Base-by-base conservation (phyloP, 92 coral and sea anemone species). In the Epizoanthus illoricatus region DNA sequence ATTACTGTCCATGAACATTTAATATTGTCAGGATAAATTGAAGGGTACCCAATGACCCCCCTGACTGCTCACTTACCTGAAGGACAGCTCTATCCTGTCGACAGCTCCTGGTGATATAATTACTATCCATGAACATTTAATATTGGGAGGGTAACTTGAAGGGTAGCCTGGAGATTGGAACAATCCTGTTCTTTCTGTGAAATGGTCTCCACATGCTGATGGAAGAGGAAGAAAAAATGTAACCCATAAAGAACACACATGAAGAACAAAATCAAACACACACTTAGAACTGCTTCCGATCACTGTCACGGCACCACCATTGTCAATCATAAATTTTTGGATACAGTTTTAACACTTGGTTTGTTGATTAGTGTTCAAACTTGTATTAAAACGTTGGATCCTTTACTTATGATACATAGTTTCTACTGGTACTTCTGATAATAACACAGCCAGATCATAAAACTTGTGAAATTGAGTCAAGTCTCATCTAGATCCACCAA, bases 141-240 rank as follows among this genome's bases (percentile, higher is more conserved):
- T 75, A 64, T 83, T 39, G 20, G 85, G 60, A 17, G 93, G 87
- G 74, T 92, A 92, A 4, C 75, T 41, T 5, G 59, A 69, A 7
- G 97, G 97, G 41, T 92, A 82, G 69, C 62, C 65, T 54, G 97
- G 97, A 28, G 97, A 90, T 71, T 81, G 70, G 42, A 92, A 75
- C 8, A 88, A 63, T 24, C 97, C 97, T 76, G 91, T 76, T 17
- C 75, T 42, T 13, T 85, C 71, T 5, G 71, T 83, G 63, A 36
- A 73, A 42, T 69, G 87, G 41, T 42, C 28, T 7, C 87, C 87
- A 74, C 97, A 92, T 18, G 63, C 88, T 88, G 75, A 3, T 70
- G 20, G 20, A 33, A 36, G 4, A 69, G 17, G 24, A 28, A 9
- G 58, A 3, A 33, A 80, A 12, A 7, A 43, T 5, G 47, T 9